Evolutionary conservation across 2,113 vertebrate genomes (phyloP), one percentile per base, ranked within the genome.

Genomic region (Numida meleagris): DNA sequence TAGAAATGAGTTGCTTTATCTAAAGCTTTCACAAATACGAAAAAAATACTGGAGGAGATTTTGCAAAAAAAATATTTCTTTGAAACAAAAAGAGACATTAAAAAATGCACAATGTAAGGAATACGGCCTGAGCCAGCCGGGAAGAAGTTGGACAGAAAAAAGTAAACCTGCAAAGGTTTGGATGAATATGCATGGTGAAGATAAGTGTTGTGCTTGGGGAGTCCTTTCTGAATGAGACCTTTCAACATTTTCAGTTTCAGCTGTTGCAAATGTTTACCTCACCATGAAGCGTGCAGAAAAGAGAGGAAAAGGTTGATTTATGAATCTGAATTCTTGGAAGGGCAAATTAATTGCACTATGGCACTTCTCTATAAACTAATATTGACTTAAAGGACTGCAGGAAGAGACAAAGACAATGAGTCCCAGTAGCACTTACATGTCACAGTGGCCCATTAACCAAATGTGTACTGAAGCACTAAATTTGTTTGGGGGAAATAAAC

Each of bases 331-430:
- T 88, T 91, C 93, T 95, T 95, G 71, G 34, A 91, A 85, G 46
- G 59, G 81, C 70, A 91, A 96, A 96, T 95, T 93, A 94, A 92
- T 94, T 96, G 79, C 61, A 68, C 62, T 58, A 57, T 89, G 91
- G 72, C 95, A 96, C 96, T 95, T 97, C 96, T 96, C 80, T 95
- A 90, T 86, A 97, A 97, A 94, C 67, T 75, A 96, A 98, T 95
- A 96, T 94, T 96, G 86, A 94, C 89, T 96, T 96, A 96, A 95
- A 94, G 78, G 89, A 91, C 82, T 95, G 84, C 93, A 96, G 96
- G 93, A 96, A 96, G 90, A 86, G 74, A 72, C 42, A 81, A 93
- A 96, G 91, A 96, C 91, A 96, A 94, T 90, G 94, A 91, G 75
- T 72, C 33, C 38, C 79, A 71, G 51, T 29, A 93, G 65, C 78